phyloP scores from a whole-genome alignment of 64 coral and sea anemone genomes.

The Platygyra sinensis region DNA sequence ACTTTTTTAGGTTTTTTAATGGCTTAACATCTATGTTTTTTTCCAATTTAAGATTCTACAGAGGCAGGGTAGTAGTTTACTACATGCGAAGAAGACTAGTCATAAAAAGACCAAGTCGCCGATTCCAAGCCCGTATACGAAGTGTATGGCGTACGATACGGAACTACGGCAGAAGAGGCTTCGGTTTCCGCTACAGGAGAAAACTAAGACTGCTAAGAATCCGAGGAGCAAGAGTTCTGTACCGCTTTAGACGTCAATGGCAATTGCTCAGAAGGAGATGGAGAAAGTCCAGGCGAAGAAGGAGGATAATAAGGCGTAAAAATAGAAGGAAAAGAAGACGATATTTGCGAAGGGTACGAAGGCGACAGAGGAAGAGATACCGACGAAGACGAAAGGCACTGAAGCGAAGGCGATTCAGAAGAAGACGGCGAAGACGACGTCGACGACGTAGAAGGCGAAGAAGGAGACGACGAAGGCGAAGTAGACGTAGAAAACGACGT shows the following conservation, averaged over 20 bases:
- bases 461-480: conserved; percentile 1
- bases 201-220: neutral
- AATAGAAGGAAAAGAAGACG: conserved; percentile 7
- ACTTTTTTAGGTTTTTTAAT: too few species aligned
- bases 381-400: conserved; percentile 2
- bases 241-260: neutral
- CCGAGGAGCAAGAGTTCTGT: neutral
- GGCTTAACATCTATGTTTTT: too few species aligned
- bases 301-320: neutral
- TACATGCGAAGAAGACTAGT: conserved; percentile 6
- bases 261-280: neutral
- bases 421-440: conserved; percentile 6
- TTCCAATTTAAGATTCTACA: neutral
- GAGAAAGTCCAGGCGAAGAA: neutral
- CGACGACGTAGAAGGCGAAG: conserved; percentile 4
- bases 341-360: neutral
- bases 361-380: neutral
- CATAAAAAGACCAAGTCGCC: neutral
- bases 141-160: neutral
- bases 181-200: neutral
- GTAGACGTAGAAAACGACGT: neutral
- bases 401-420: neutral
- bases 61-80: neutral
- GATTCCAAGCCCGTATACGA: neutral
- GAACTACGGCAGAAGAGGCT: neutral